Conservation (phyloP, 2,113 vertebrate species). For the Circaetus cinerascens region DNA sequence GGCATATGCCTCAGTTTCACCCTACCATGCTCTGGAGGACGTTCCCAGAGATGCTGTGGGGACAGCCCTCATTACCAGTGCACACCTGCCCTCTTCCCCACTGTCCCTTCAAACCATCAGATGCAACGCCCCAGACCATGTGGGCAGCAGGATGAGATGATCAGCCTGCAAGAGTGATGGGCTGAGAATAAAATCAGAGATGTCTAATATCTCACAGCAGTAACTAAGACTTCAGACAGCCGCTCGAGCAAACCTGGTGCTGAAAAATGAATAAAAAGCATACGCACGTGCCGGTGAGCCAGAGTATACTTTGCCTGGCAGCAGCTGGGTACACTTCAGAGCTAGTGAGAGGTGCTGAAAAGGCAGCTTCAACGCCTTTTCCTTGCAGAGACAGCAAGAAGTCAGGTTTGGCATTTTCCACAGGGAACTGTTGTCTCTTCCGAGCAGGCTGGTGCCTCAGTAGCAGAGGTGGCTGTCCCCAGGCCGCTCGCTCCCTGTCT, state of each 20-base stretch:
- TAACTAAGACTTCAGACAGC: neutral
- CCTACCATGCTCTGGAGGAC: rapidly evolving
- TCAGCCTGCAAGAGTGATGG: neutral
- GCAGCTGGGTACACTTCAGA: neutral
- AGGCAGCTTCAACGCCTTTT: neutral
- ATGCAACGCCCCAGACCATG: rapidly evolving
- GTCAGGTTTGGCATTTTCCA: neutral
- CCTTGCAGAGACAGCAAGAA: neutral
- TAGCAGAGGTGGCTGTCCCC: neutral
- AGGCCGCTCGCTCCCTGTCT: neutral
- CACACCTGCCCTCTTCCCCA: neutral
- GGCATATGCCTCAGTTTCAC: neutral
- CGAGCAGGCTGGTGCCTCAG: neutral
- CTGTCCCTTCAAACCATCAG: neutral
- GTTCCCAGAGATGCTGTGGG: neutral
- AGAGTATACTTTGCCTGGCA: rapidly evolving
- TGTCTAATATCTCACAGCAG: neutral
- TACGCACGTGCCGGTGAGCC: rapidly evolving
- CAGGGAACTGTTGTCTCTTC: neutral
- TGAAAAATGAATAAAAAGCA: neutral
- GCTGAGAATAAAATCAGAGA: neutral
- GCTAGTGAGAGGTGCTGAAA: rapidly evolving
- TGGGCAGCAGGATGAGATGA: neutral
- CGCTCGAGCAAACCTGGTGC: rapidly evolving
- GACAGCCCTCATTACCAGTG: neutral